Evolutionary conservation across 2,888 invertebrate species (phyloP), one percentile per base, ranked within the genome.

Genomic region (Standfussiana lucernea): DNA sequence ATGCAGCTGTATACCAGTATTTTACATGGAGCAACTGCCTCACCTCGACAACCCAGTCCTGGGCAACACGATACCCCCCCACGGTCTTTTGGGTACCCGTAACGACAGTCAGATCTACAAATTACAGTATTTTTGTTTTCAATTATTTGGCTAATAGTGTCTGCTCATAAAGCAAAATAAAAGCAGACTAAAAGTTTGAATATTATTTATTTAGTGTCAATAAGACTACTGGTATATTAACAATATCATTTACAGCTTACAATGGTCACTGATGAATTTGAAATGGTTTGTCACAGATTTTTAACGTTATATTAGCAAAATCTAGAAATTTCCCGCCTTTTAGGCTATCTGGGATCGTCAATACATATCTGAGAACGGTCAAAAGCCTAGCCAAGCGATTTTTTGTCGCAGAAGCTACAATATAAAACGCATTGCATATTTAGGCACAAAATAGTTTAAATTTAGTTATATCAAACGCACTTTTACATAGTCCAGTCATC

Each of bases 361-460:
- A 35, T 35, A 53, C 40, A 56, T 35, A n/a, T 35, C 21, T 47
- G 5, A 0, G 4, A 24, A 53, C 67, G 42, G n/a, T 53, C 10
- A n/a, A 35, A 64, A 79, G 56, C 56, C n/a, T 62, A 64, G 24
- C 15, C 1, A 61, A 56, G 85, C 56, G 24, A 37, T 70, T 71
- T 59, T 72, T 56, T 13, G 37, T 75, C 24, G 40, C 56, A 59
- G 28, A 75, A 68, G 45, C 80, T 65, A 50, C 53, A 50, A 18
- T 69, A 68, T 50, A 83, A 77, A 73, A 71, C 56, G 59, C 35
- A 11, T 68, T 8, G 35, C 70, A 45, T 32, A 59, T 81, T 40
- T 70, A 82, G 82, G 85, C 82, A 82, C 85, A 64, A 75, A 80
- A 45, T 53, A 47, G 68, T 75, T 7, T 65, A 53, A 53, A 2